phyloP scores from a whole-genome alignment of 2,113 vertebrate species.

The Eulemur rufifrons region DNA sequence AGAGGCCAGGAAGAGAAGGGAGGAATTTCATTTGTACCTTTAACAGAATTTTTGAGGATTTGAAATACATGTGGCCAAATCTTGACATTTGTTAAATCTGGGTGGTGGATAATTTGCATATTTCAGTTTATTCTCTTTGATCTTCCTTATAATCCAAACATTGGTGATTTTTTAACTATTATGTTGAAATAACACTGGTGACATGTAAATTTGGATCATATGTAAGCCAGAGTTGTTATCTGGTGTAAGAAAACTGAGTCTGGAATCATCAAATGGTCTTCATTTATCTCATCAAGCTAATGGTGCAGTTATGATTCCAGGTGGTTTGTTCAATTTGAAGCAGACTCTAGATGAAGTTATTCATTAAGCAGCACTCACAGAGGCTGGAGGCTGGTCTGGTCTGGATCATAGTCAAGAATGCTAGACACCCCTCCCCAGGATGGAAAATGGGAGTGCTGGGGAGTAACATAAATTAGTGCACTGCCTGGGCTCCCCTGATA shows the following conservation, averaged over 20 bases:
- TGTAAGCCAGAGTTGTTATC: not conserved
- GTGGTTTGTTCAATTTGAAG: not conserved
- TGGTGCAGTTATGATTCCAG: not conserved
- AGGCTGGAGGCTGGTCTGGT: not conserved
- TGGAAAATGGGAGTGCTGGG: not conserved
- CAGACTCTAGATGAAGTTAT: not conserved
- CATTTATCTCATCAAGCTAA: not conserved
- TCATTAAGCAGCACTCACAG: not conserved
- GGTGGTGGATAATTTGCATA: not conserved
- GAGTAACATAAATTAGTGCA: not conserved
- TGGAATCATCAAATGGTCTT: not conserved
- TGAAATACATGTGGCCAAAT: not conserved
- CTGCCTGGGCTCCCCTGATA: not conserved
- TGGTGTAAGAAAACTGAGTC: not conserved
- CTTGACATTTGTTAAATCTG: not conserved
- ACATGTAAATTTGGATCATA: not conserved
- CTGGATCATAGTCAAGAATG: not conserved
- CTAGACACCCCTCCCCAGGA: not conserved
- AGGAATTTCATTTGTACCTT: not conserved
- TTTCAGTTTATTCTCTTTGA: not conserved
- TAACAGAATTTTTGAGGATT: not conserved
- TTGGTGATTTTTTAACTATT: not conserved
- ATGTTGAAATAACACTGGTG: not conserved
- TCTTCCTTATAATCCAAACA: slow-evolving; percentile 1
- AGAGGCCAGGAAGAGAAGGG: not conserved